Conservation (phyloP, 2,113 vertebrate species). For the Agapornis roseicollis region DNA sequence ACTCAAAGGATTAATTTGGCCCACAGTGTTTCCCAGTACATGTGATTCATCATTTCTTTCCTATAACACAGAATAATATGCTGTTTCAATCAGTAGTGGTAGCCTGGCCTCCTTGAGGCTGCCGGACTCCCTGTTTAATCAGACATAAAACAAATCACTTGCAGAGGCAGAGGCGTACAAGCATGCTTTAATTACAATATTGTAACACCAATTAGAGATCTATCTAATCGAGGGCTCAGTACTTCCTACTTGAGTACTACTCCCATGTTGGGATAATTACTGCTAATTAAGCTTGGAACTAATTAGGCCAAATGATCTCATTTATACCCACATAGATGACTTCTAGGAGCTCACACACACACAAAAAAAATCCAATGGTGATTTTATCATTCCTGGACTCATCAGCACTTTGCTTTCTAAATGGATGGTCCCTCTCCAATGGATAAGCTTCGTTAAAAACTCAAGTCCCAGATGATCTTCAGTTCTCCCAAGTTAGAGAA, state of each 20-base stretch:
- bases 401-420: conserved; percentile 56
- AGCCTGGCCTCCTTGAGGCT: conserved; percentile 75
- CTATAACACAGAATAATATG: conserved; percentile 57
- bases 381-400: conserved; percentile 71
- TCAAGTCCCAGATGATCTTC: not conserved
- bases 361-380: conserved; percentile 64
- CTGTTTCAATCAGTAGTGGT: conserved; percentile 65
- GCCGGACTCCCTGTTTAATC: conserved; percentile 83
- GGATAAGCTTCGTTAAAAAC: not conserved
- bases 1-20: conserved; percentile 64
- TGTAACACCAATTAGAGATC: conserved; percentile 88
- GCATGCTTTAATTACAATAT: conserved; percentile 87
- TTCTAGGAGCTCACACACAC: conserved; percentile 75
- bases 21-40: conserved; percentile 54
- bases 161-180: conserved; percentile 79
- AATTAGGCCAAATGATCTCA: conserved; percentile 88
- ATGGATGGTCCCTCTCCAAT: not conserved
- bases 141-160: conserved; percentile 85
- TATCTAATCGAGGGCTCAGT: conserved; percentile 84
- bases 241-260: conserved; percentile 86
- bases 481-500: not conserved
- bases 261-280: conserved; percentile 90
- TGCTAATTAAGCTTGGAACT: conserved; percentile 89
- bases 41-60: conserved; percentile 62
- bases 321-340: conserved; percentile 86